Evolutionary conservation across 2,113 vertebrate species (phyloP), one percentile per base, ranked within the genome.

Genomic region (Stigmatopora nigra): DNA sequence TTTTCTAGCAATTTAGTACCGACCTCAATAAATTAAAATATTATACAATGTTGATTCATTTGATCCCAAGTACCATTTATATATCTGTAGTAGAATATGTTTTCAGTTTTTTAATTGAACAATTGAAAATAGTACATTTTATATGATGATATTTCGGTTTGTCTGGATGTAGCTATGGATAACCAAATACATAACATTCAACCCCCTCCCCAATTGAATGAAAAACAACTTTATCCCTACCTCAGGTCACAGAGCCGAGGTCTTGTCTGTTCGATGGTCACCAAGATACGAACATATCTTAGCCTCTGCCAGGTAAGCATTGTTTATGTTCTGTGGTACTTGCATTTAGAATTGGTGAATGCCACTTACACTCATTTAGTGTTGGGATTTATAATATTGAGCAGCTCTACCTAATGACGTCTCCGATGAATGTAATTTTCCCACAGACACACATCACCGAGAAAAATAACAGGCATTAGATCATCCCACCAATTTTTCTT

Each of bases 241-340:
- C 80, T 44, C 82, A 96, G 97, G 97, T 90, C 97, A 98, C 84
- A 92, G 89, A 81, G 93, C 93, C 25, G 96, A 97, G 88, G 83
- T 99, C 64, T 70, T 99, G 52, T 92, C 95, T 60, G 94, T 98
- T 62, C 89, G 85, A 58, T 98, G 97, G 96, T 99, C 96, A 7
- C 92, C 95, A 61, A 91, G 94, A 85, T 88, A 94, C 0, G 96
- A 98, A 57, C 91, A 94, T 81, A 83, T 96, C 78, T 89, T 99
- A 81, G 95, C 96, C 81, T 92, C 94, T 65, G 96, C 93, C 83
- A 98, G 96, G 96, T 98, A 93, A 78, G 67, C 63, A 47, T 64
- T 17, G 4, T 38, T 63, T 57, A 48, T 46, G 22, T 20, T 7
- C 8, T 19, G 9, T 41, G 38, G 9, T 41, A 57, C 13, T 52